Conservation (phyloP, 2,113 vertebrate genomes). For the Rhinoptilus africanus region DNA sequence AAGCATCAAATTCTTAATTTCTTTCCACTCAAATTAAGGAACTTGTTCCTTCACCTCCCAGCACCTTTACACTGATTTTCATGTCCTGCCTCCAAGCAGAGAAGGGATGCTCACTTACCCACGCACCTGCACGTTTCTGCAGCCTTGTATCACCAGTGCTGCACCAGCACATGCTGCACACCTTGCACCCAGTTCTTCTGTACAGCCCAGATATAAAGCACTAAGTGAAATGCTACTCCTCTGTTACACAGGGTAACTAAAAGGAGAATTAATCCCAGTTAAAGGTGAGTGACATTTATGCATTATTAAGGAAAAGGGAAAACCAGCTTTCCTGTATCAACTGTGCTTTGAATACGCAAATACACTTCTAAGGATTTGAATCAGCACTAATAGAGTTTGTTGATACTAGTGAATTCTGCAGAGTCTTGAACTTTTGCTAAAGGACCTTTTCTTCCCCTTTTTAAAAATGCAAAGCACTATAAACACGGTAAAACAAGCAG, state of each 20-base stretch:
- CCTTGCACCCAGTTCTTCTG: background rate
- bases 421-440: slow-evolving; percentile 46
- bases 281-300: slow-evolving; percentile 51
- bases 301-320: slow-evolving; percentile 10
- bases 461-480: slow-evolving; percentile 20
- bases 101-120: background rate
- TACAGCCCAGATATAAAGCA: background rate
- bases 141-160: background rate
- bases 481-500: background rate
- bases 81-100: background rate
- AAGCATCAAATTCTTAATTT: background rate
- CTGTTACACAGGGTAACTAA: background rate
- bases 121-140: background rate
- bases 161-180: fast-evolving
- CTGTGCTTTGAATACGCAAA: background rate
- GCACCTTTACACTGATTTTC: background rate
- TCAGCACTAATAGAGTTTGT: slow-evolving; percentile 24
- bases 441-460: slow-evolving; percentile 37
- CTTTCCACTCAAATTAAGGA: background rate
- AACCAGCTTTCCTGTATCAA: slow-evolving; percentile 2
- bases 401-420: slow-evolving; percentile 45
- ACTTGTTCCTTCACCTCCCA: background rate
- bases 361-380: background rate
- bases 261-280: background rate
- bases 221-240: background rate